Base-by-base conservation (phyloP, 2,888 invertebrate species). In the Thecophora atra region DNA sequence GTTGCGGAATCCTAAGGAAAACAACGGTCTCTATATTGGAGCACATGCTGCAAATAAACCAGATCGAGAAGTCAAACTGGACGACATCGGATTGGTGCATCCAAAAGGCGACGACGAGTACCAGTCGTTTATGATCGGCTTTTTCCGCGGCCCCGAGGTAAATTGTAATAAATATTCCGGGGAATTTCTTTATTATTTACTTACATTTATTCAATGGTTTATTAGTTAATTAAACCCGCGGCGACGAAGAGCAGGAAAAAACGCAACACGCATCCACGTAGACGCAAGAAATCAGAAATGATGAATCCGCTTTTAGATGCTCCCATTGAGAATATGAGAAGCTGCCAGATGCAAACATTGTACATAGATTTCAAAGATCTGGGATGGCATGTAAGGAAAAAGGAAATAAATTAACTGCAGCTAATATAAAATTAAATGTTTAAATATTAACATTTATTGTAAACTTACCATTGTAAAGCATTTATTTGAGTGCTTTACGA, bases 51-150 rank as follows among this genome's bases (percentile, higher is more conserved):
- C 90, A 69, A 89, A 91, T 80, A 91, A 91, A 81, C 92, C 91
- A 80, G 94, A 92, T 74, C 92, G 93, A 75, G 94, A 95, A 84
- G 88, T 95, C 15, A 91, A 93, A 80, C 92, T 96, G 1, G 94
- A 95, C 82, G 94, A 95, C 78, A 91, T 96, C 71, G 97, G 97
- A 0, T 85, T 97, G 47, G 91, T 95, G 21, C 93, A 94, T 77
- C 89, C 91, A 6, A 91, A 91, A 75, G 93, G 92, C 1, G 89
- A 91, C 75, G 93, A 94, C 80, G 94, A 95, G 76, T 93, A 92
- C 79, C 95, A 96, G 82, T 96, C 97, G 0, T 98, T 98, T 85
- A 90, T 98, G 90, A 96, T 97, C 13, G 96, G 94, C 0, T 98
- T 95, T 85, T 91, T 95, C 83, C 93, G 93, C 83, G 92, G 76